Evolutionary conservation across 1,140 invertebrate species (phyloP).

Genomic region (Neodiprion fabricii): DNA sequence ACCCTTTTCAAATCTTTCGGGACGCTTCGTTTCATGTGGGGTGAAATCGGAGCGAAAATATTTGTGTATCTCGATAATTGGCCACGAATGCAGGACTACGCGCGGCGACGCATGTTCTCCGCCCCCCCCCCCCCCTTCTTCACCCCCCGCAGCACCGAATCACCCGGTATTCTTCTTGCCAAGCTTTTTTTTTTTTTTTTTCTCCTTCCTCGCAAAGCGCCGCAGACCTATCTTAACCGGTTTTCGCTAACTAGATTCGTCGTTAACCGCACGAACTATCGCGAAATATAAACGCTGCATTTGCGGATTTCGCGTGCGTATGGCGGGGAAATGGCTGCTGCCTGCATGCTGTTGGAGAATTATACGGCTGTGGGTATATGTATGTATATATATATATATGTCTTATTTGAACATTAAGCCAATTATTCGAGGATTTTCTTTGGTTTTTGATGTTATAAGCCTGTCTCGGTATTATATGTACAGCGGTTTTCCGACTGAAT

Average conservation of each 20-base stretch:
- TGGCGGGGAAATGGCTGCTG: too few relatives aligned
- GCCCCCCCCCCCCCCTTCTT: not conserved
- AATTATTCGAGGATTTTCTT: slow-evolving; percentile 36
- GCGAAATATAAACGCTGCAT: too few relatives aligned
- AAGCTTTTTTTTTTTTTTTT: not conserved
- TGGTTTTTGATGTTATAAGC: slow-evolving; percentile 26
- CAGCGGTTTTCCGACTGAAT: slow-evolving; percentile 33
- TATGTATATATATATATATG: not conserved
- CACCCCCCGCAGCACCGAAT: not conserved
- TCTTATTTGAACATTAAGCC: slow-evolving; percentile 29
- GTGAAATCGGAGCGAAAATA: slow-evolving; percentile 47
- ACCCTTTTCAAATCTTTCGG: slow-evolving; percentile 36
- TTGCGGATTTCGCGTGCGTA: too few relatives aligned
- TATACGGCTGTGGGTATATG: not conserved
- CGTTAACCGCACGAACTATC: too few relatives aligned
- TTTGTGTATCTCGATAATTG: slow-evolving; percentile 43
- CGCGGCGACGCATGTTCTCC: not conserved
- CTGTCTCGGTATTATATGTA: slow-evolving; percentile 26
- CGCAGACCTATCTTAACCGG: not conserved
- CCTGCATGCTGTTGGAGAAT: not conserved
- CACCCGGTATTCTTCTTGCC: not conserved
- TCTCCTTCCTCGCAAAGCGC: too few relatives aligned
- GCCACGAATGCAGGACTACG: slow-evolving; percentile 16
- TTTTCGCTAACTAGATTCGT: not conserved
- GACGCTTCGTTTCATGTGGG: slow-evolving; percentile 46